Evolutionary conservation across 2,888 invertebrate genomes (phyloP).

Genomic region (Leistus spinibarbis): DNA sequence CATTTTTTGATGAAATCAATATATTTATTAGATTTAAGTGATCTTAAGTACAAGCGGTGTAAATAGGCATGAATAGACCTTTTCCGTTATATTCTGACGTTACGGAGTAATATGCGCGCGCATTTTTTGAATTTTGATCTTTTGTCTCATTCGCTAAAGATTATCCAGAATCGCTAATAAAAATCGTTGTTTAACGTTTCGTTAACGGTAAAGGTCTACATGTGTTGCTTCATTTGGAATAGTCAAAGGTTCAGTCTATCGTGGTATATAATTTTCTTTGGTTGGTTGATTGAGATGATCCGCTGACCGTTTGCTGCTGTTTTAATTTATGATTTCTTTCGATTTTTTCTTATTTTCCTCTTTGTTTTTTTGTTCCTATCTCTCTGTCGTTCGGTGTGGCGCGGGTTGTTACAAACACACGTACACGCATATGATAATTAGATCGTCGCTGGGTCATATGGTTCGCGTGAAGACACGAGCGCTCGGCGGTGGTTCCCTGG

Average conservation of each 20-base stretch:
- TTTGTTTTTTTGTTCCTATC: constrained; percentile 9
- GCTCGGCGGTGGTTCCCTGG: constrained; percentile 69
- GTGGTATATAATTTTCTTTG: not conserved
- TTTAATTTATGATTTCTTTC: not conserved
- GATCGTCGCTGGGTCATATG: constrained; percentile 61
- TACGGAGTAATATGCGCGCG: too few relatives aligned
- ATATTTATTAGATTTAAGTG: not conserved
- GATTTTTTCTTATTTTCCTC: constrained; percentile 5
- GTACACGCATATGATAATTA: constrained; percentile 40
- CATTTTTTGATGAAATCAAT: too few relatives aligned
- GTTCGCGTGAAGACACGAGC: constrained; percentile 67
- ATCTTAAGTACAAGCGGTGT: not conserved
- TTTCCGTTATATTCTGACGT: not conserved
- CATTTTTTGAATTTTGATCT: too few relatives aligned
- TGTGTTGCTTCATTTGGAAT: not conserved
- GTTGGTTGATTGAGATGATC: not conserved
- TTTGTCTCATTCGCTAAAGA: too few relatives aligned
- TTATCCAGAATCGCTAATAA: too few relatives aligned
- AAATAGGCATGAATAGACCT: not conserved
- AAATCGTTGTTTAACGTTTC: too few relatives aligned
- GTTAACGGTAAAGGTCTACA: not conserved
- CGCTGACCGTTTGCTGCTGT: constrained; percentile 1
- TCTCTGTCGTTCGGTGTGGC: constrained; percentile 1
- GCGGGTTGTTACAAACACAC: not conserved
- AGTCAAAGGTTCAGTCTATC: not conserved